A percentile compares a stretch with the other conserved stretches of the same genome.
These are phyloP conservation scores for Tapera naevia DNA, from an alignment of 2,797 vertebrate species.

Conservation along the genomic window DNA sequence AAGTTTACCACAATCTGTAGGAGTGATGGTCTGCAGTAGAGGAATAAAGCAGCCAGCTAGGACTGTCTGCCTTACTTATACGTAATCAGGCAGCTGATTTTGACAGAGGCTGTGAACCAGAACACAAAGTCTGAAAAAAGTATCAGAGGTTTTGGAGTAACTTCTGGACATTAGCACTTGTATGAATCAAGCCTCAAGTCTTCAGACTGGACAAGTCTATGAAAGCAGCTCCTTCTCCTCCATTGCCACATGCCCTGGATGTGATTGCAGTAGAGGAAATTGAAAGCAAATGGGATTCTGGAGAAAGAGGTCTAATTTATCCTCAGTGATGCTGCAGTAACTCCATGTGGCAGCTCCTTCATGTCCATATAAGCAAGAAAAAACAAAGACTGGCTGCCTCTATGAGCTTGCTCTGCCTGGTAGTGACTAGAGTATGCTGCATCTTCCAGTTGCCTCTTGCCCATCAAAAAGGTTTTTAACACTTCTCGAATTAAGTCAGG, in stretches of 20 bases:
- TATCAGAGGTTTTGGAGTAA: not conserved
- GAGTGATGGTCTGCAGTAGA: not conserved
- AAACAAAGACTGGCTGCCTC: fast-evolving
- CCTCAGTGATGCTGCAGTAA: not conserved
- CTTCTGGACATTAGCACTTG: not conserved
- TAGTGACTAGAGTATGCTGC: not conserved
- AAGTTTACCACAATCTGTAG: not conserved
- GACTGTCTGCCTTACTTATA: not conserved
- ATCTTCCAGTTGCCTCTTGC: not conserved
- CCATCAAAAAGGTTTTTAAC: not conserved
- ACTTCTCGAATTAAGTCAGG: not conserved
- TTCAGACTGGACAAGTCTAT: not conserved
- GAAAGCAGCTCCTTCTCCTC: not conserved
- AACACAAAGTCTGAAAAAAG: not conserved
- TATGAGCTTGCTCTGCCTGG: not conserved
- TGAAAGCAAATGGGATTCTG: not conserved
- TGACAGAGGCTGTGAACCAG: not conserved
- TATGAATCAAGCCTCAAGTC: not conserved
- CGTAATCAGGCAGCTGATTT: not conserved
- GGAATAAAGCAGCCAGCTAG: not conserved
- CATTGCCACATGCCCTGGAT: not conserved
- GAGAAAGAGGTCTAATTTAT: not conserved
- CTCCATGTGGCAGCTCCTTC: not conserved
- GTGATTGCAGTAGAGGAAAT: not conserved
- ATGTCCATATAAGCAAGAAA: not conserved